Conservation (phyloP, 2,888 invertebrate genomes). For the Gibbula magus region DNA sequence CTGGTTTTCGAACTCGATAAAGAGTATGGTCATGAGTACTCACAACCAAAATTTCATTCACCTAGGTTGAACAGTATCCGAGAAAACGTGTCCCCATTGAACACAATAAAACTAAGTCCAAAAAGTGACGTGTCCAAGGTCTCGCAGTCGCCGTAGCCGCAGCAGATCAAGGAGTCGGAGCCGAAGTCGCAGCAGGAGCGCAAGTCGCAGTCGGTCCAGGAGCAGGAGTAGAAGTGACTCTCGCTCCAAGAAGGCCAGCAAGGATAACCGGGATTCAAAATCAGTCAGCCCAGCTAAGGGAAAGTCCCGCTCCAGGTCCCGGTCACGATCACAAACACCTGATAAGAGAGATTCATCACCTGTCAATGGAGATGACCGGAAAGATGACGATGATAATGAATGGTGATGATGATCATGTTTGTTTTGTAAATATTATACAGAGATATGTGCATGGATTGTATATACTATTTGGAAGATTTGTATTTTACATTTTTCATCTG, state of each 20-base stretch:
- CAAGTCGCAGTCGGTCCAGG: slow-evolving; percentile 28
- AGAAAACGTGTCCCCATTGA: too few species aligned
- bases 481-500: too few species aligned
- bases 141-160: slow-evolving; percentile 74
- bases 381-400: background rate
- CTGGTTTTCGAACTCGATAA: too few species aligned
- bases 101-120: too few species aligned
- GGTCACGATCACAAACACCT: slow-evolving; percentile 38
- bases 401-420: too few species aligned
- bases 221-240: slow-evolving; percentile 7
- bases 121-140: too few species aligned
- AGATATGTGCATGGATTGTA: too few species aligned
- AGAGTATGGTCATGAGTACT: too few species aligned
- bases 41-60: too few species aligned
- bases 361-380: background rate
- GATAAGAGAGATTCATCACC: background rate
- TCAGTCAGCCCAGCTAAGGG: slow-evolving; percentile 45
- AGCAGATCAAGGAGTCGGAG: slow-evolving; percentile 73
- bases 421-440: background rate
- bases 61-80: too few species aligned
- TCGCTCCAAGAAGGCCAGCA: background rate
- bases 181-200: slow-evolving; percentile 37
- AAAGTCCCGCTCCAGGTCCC: slow-evolving; percentile 30
- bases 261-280: slow-evolving; percentile 30
- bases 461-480: too few species aligned